A percentile compares a stretch with the other conserved stretches of the same genome.
Evolutionary conservation across 2,113 vertebrate genomes (phyloP).

Genomic region (Suncus etruscus): DNA sequence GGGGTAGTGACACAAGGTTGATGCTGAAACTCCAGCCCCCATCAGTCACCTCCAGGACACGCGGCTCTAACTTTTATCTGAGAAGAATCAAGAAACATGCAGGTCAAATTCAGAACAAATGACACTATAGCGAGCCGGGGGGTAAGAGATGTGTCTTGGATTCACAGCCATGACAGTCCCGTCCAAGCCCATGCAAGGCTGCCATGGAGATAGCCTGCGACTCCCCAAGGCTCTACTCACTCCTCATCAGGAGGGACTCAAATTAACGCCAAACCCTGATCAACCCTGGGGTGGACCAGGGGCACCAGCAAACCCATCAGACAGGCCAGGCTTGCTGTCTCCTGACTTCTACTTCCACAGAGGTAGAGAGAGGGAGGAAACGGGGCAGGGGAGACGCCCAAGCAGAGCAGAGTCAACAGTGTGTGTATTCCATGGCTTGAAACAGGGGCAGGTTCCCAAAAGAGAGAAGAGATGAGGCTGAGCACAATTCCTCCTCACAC

Average conservation of each 20-base stretch:
- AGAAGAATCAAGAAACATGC: neutral
- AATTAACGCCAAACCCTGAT: neutral
- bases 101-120: conserved; percentile 28
- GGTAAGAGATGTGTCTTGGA: neutral
- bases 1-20: conserved; percentile 71
- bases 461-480: conserved; percentile 59
- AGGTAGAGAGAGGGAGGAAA: neutral
- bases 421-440: conserved; percentile 27
- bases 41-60: conserved; percentile 81
- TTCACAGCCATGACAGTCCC: neutral
- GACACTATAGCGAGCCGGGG: neutral
- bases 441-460: conserved; percentile 36
- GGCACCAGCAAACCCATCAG: neutral
- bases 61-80: conserved; percentile 88
- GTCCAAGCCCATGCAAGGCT: neutral
- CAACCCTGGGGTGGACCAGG: neutral
- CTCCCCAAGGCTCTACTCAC: neutral
- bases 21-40: conserved; percentile 80
- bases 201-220: neutral
- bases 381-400: neutral
- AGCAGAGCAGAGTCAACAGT: conserved; percentile 36
- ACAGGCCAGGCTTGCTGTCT: neutral
- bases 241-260: too few species aligned
- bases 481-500: neutral
- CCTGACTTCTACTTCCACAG: conserved; percentile 40